phyloP scores from a whole-genome alignment of 1,140 invertebrate species.

The Ceratina japonica region DNA sequence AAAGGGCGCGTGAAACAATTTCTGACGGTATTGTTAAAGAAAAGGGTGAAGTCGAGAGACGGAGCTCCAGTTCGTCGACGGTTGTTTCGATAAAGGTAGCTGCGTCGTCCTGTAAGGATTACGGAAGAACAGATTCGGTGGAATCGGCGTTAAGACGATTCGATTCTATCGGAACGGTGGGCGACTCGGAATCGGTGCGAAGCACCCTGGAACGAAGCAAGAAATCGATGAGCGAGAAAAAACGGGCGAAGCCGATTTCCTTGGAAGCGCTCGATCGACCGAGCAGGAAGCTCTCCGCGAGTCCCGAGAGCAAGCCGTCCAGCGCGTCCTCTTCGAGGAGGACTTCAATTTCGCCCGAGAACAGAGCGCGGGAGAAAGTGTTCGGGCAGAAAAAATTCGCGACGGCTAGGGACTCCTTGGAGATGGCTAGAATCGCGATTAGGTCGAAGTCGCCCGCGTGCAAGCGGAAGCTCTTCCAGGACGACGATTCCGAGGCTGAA shows the following conservation, averaged over 20 bases:
- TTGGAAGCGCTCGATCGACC: slow-evolving; percentile 8
- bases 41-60: not conserved
- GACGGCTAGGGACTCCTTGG: slow-evolving; percentile 36
- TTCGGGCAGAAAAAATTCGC: slow-evolving; percentile 5
- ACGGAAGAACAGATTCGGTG: slow-evolving; percentile 62
- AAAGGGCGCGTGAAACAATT: not conserved
- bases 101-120: slow-evolving; percentile 33
- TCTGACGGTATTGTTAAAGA: not conserved
- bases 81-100: not conserved
- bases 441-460: slow-evolving; percentile 50
- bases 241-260: slow-evolving; percentile 21
- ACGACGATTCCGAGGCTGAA: slow-evolving; percentile 38
- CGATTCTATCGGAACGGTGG: slow-evolving; percentile 58
- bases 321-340: not conserved
- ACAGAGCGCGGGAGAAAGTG: not conserved
- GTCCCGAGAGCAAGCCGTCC: not conserved
- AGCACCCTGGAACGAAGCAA: slow-evolving; percentile 3
- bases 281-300: not conserved
- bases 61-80: not conserved
- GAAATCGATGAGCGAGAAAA: not conserved
- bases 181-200: slow-evolving; percentile 7
- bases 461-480: slow-evolving; percentile 59
- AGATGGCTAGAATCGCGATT: slow-evolving; percentile 21
- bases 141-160: slow-evolving; percentile 66
- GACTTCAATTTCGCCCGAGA: too few relatives aligned